Conservation (phyloP, 1,140 invertebrate genomes). For the Pissodes strobi region DNA sequence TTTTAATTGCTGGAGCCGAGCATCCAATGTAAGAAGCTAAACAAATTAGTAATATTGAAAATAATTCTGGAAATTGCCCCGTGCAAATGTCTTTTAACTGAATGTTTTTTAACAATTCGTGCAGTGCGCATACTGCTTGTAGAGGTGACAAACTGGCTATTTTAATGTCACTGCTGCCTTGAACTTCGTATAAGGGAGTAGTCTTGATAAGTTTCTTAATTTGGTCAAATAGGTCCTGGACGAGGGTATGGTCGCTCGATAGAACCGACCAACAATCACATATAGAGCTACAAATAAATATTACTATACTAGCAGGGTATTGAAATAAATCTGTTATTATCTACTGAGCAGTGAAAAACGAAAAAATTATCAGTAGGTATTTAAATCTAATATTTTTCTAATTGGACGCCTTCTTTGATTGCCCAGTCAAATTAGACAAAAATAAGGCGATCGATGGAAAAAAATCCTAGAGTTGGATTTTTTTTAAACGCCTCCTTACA, state of each 20-base stretch:
- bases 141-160: slow-evolving; percentile 48
- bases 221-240: slow-evolving; percentile 68
- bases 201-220: slow-evolving; percentile 70
- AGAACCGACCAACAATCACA: slow-evolving; percentile 72
- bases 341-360: too few relatives aligned
- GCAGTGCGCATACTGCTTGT: slow-evolving; percentile 61
- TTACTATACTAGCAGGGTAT: too few relatives aligned
- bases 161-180: slow-evolving; percentile 41
- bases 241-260: slow-evolving; percentile 65
- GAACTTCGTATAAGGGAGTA: slow-evolving; percentile 67
- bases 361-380: too few relatives aligned
- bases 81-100: slow-evolving; percentile 57
- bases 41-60: slow-evolving; percentile 65
- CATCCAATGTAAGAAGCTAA: slow-evolving; percentile 68
- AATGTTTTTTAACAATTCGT: slow-evolving; percentile 64
- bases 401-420: too few relatives aligned
- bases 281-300: slow-evolving; percentile 44
- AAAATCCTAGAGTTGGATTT: too few relatives aligned
- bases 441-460: too few relatives aligned
- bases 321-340: too few relatives aligned
- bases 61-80: slow-evolving; percentile 65
- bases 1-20: slow-evolving; percentile 59
- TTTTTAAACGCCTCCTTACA: too few relatives aligned
- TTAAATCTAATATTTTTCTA: too few relatives aligned
- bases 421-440: too few relatives aligned